These are phyloP conservation scores for Rhinogobio ventralis DNA, from an alignment of 2,797 vertebrate genomes.

Conservation along the genomic window DNA sequence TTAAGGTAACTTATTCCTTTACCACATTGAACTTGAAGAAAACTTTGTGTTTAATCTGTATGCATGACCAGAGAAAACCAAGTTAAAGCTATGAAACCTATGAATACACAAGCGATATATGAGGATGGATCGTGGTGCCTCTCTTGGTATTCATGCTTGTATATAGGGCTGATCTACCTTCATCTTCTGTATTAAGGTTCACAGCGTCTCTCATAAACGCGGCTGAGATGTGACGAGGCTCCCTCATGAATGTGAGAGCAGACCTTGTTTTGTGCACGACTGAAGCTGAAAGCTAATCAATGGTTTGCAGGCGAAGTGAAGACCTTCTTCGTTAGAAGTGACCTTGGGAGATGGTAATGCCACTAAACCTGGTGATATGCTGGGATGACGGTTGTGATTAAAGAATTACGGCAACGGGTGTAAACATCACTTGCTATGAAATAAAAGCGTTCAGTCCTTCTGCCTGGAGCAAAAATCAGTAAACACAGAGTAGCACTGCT, in stretches of 20 bases:
- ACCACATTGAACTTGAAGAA: conserved; percentile 14
- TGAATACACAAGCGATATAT: conserved; percentile 44
- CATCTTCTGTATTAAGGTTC: conserved; percentile 57
- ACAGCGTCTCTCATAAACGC: conserved; percentile 71
- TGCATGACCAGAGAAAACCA: conserved; percentile 25
- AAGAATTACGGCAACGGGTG: conserved; percentile 73
- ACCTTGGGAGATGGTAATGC: conserved; percentile 83
- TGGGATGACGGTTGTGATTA: conserved; percentile 77
- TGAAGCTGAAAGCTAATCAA: conserved; percentile 78
- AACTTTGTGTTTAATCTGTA: conserved; percentile 10
- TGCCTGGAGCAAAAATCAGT: conserved; percentile 50
- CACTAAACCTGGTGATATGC: conserved; percentile 72
- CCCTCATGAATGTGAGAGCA: conserved; percentile 75
- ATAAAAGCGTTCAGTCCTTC: conserved; percentile 61
- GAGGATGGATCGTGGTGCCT: conserved; percentile 45
- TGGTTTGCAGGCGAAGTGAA: conserved; percentile 64
- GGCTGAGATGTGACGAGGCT: conserved; percentile 56
- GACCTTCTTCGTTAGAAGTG: conserved; percentile 75
- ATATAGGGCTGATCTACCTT: conserved; percentile 57
- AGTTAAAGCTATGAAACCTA: conserved; percentile 29
- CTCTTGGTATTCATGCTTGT: conserved; percentile 55
- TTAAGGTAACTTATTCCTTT: conserved; percentile 6
- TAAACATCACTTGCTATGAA: conserved; percentile 72
- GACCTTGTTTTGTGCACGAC: conserved; percentile 69
- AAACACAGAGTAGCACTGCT: conserved; percentile 6